Percentiles rank a stretch among this genome's conserved stretches.
phyloP scores from a whole-genome alignment of 2,113 vertebrate species.

The Sturnus vulgaris region DNA sequence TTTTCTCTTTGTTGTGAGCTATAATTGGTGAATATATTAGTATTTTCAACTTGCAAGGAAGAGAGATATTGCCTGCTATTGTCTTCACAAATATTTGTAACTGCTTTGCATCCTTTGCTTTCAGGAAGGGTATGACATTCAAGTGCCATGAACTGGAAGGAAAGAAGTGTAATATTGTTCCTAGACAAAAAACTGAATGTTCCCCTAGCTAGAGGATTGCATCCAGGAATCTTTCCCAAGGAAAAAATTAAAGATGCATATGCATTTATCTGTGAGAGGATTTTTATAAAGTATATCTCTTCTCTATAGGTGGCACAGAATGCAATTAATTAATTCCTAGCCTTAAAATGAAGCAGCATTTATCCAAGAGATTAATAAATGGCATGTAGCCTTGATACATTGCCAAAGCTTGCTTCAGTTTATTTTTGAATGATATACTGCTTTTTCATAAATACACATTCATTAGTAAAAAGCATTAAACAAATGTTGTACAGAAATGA shows the following conservation, averaged over 20 bases:
- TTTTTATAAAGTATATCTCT: conserved; percentile 3
- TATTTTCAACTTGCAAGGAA: conserved; percentile 33
- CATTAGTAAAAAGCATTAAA: conserved; percentile 46
- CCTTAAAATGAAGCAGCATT: conserved; percentile 31
- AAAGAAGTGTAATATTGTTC: conserved; percentile 40
- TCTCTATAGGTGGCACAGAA: conserved; percentile 33
- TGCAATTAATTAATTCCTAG: conserved; percentile 59
- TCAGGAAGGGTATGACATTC: conserved; percentile 30
- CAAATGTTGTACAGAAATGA: conserved; percentile 30
- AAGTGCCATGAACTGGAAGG: conserved; percentile 3
- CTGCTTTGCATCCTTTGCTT: neutral
- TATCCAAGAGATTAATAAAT: conserved; percentile 56
- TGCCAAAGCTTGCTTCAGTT: neutral
- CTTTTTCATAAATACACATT: conserved; percentile 46
- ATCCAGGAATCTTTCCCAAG: conserved; percentile 28
- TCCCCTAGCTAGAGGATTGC: neutral
- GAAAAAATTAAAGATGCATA: conserved; percentile 31
- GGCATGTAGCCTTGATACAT: neutral
- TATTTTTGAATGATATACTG: conserved; percentile 34
- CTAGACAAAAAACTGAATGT: conserved; percentile 19
- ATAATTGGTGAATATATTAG: conserved; percentile 63
- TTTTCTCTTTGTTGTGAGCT: conserved; percentile 52
- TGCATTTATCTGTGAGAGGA: conserved; percentile 34
- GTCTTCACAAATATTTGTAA: conserved; percentile 43
- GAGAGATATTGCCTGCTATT: conserved; percentile 13